phyloP scores from a whole-genome alignment of 2,888 invertebrate species.

The Noctua janthina region DNA sequence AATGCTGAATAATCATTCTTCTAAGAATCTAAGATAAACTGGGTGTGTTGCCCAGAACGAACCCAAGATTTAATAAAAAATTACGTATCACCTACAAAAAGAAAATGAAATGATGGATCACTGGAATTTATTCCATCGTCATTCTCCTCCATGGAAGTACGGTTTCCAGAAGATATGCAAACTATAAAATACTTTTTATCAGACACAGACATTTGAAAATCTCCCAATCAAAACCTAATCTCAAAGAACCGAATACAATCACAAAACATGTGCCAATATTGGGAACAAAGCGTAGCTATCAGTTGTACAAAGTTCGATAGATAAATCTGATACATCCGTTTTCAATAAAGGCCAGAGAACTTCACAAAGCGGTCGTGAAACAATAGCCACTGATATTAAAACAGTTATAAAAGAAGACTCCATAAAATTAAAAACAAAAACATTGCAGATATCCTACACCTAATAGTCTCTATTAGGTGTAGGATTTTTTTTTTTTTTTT shows the following conservation, averaged over 20 bases:
- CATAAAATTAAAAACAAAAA: too few species aligned
- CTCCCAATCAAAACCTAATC: background rate
- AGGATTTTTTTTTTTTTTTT: too few species aligned
- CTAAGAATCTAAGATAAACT: background rate
- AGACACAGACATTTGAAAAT: background rate
- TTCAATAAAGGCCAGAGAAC: constrained; percentile 20
- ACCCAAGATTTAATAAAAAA: background rate
- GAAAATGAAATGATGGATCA: background rate
- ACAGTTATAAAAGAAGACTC: constrained; percentile 3
- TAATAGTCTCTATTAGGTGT: background rate
- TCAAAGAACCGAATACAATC: constrained; percentile 4
- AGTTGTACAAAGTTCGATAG: constrained; percentile 48
- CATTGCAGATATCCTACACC: too few species aligned
- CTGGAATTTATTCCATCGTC: background rate
- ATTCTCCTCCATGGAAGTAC: background rate
- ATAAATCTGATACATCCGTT: constrained; percentile 50
- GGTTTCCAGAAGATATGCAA: background rate
- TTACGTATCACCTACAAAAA: background rate
- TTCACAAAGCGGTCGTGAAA: constrained; percentile 7
- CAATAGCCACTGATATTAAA: constrained; percentile 25
- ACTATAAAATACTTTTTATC: background rate
- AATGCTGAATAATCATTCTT: background rate
- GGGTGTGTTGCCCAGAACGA: background rate
- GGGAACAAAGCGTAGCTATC: constrained; percentile 45
- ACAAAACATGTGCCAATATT: constrained; percentile 18